A percentile compares a stretch with the other conserved stretches of the same genome.
Conservation (phyloP, 2,797 vertebrate genomes). For the Gymnodraco acuticeps region DNA sequence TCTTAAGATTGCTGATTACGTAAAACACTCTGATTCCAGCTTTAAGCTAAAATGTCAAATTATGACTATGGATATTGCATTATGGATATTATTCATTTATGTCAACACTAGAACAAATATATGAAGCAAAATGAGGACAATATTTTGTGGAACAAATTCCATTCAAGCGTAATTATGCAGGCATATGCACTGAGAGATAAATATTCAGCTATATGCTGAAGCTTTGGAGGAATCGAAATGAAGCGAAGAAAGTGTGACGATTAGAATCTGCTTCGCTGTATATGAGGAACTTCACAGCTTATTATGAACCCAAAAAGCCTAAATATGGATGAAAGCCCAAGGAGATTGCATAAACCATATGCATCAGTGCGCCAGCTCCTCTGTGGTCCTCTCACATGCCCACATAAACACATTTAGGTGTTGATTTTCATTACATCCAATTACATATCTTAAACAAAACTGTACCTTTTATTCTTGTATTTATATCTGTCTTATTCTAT, state of each 20-base stretch:
- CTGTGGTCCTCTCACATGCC: constrained; percentile 3
- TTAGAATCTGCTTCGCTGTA: constrained; percentile 37
- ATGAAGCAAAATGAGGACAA: constrained; percentile 6
- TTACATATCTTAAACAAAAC: too few species aligned
- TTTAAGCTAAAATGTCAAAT: constrained; percentile 47
- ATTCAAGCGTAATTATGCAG: constrained; percentile 23
- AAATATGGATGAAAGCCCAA: constrained; percentile 41
- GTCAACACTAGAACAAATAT: constrained; percentile 1
- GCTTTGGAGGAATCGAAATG: constrained; percentile 30
- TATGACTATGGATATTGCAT: constrained; percentile 32
- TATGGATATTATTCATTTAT: constrained; percentile 2
- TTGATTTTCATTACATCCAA: too few species aligned
- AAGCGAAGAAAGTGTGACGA: background rate
- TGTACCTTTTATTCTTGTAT: too few species aligned
- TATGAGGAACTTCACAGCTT: constrained; percentile 25
- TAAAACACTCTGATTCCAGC: constrained; percentile 34
- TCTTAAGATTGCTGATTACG: constrained; percentile 57
- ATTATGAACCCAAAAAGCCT: constrained; percentile 47
- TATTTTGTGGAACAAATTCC: constrained; percentile 7
- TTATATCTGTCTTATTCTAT: too few species aligned
- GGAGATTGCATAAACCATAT: constrained; percentile 29
- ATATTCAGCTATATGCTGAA: constrained; percentile 4
- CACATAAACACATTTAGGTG: constrained; percentile 26
- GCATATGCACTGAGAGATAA: constrained; percentile 15
- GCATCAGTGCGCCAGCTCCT: constrained; percentile 34